phyloP scores from a whole-genome alignment of 2,797 vertebrate species.

The Helicolenus hilgendorfi region DNA sequence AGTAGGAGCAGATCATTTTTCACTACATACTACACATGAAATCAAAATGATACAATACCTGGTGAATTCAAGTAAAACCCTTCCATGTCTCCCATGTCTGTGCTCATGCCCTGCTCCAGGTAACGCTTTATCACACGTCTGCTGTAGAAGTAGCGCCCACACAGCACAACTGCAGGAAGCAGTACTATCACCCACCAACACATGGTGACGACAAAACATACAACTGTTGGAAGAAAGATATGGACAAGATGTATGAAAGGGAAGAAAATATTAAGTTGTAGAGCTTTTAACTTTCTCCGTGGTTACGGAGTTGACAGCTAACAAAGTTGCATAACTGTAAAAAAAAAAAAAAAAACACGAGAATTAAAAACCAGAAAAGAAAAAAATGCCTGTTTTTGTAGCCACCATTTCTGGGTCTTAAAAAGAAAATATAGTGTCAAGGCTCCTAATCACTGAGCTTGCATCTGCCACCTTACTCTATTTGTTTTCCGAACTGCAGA shows the following conservation, averaged over 20 bases:
- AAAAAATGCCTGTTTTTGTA: background rate
- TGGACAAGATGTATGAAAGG: background rate
- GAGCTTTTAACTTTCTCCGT: background rate
- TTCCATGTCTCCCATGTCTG: slow-evolving; percentile 70
- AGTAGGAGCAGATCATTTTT: background rate
- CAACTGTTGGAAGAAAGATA: slow-evolving; percentile 45
- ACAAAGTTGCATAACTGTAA: background rate
- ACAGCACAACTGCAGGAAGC: slow-evolving; percentile 52
- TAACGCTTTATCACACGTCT: slow-evolving; percentile 35
- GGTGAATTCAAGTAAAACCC: slow-evolving; percentile 60
- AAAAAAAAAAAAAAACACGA: background rate
- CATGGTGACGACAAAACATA: slow-evolving; percentile 40
- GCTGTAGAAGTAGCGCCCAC: slow-evolving; percentile 69
- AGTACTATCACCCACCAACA: slow-evolving; percentile 71
- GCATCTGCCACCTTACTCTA: background rate
- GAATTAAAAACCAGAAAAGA: background rate
- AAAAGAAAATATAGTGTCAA: background rate
- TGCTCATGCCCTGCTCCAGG: slow-evolving; percentile 39
- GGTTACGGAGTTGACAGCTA: no score
- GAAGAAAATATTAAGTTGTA: background rate
- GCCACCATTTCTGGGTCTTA: background rate
- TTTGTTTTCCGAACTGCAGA: background rate
- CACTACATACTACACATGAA: background rate
- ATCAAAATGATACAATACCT: slow-evolving; percentile 32
- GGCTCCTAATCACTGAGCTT: background rate